Percentiles rank a stretch among this genome's conserved stretches.
Conservation (phyloP, 2,888 invertebrate genomes). For the Cantharis lateralis region DNA sequence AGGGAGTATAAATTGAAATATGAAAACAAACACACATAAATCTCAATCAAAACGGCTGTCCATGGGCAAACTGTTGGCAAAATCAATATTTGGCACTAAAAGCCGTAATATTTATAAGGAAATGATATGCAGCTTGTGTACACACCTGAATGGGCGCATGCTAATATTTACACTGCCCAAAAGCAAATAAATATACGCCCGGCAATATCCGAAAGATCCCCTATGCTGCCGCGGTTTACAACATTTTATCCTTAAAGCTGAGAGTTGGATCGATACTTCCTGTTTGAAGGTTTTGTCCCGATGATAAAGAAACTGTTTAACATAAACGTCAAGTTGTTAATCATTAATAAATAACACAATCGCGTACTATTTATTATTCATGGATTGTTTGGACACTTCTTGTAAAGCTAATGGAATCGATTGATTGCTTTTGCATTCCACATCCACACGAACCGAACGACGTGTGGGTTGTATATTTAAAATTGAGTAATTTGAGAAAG, state of each 20-base stretch:
- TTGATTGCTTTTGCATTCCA: background rate
- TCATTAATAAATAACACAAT: background rate
- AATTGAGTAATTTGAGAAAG: background rate
- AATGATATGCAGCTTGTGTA: conserved; percentile 55
- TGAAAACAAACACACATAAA: conserved; percentile 25
- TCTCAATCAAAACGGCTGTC: conserved; percentile 29
- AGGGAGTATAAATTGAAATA: conserved; percentile 22
- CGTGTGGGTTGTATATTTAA: background rate
- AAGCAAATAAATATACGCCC: conserved; percentile 50
- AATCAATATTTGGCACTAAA: conserved; percentile 49
- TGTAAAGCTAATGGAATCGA: background rate
- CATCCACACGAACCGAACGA: background rate
- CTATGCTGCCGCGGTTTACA: conserved; percentile 13
- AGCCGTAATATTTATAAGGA: conserved; percentile 52
- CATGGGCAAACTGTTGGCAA: conserved; percentile 38
- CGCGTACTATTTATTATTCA: background rate
- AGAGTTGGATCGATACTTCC: conserved; percentile 17
- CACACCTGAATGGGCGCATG: conserved; percentile 54
- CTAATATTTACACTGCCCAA: conserved; percentile 50
- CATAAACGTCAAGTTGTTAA: background rate
- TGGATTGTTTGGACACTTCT: background rate
- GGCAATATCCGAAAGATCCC: conserved; percentile 50
- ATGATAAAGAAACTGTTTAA: background rate
- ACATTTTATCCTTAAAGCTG: conserved; percentile 14
- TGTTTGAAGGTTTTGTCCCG: conserved; percentile 4